Evolutionary conservation across 1,140 invertebrate genomes (phyloP), one percentile per base, ranked within the genome.

Genomic region (Nebria ingens): DNA sequence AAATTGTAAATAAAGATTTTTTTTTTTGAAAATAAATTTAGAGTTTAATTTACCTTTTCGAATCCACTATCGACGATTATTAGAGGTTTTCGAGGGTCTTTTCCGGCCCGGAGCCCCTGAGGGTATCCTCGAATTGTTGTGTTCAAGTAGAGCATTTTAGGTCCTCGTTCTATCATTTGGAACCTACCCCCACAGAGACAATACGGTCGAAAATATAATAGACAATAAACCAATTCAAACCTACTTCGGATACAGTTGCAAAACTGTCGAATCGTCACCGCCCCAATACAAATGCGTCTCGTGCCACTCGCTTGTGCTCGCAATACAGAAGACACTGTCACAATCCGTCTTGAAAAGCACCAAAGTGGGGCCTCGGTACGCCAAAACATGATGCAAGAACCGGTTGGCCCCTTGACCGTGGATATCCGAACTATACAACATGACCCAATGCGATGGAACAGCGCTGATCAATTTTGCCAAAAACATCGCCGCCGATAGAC

Each of bases 271-370:
- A 51, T 90, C 83, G 19, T 86, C 80, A 17, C 82, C 80, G 45
- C 92, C 91, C 79, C 87, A 91, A 69, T 90, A 92, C 42, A 84
- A 73, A 71, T 91, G 86, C 1, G 84, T 84, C 64, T 92, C 91
- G 61, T 81, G 81, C 91, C 91, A 94, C 69, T 91, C 90, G 52
- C 74, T 71, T n/a, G 89, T 82, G 17, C 82, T 73, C 3, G 83
- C 87, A 23, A 94, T 71, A 66, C 87, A 92, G 65, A 89, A 87
- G 25, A 84, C 78, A 34, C 85, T 78, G 56, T 78, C 80, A 50
- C 81, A 76, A 56, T 84, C 80, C 6, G 80, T 68, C 51, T 80
- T 78, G 12, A 93, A 64, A 55, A 93, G 77, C n/a, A 85, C 78
- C 17, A 93, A 69, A 0, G 89, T 91, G 0, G 91, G 87, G 2